These are phyloP conservation scores for Artibeus jamaicensis DNA, from an alignment of 2,797 vertebrate genomes.

Conservation along the genomic window DNA sequence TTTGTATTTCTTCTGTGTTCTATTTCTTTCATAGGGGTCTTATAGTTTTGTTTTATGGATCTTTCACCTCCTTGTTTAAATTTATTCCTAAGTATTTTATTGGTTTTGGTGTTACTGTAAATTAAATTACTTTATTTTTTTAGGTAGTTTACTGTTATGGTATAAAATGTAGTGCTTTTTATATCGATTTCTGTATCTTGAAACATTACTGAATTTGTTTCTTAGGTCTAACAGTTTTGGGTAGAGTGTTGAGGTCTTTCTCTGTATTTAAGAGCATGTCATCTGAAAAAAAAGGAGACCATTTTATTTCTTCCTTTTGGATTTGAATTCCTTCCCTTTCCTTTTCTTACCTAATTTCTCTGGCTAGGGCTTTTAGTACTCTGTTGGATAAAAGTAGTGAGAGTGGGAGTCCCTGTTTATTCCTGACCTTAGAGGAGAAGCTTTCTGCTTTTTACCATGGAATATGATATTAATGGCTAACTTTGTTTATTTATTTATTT, in stretches of 20 bases:
- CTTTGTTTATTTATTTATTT: not conserved
- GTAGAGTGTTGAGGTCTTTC: not conserved
- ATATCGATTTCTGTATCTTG: too few relatives aligned
- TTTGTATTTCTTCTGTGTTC: not conserved
- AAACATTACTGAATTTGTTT: not conserved
- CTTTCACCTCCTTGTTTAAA: not conserved
- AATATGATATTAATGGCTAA: not conserved
- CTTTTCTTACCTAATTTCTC: not conserved
- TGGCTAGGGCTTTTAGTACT: not conserved
- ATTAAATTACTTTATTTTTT: too few relatives aligned
- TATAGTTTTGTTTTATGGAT: not conserved
- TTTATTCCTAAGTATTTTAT: not conserved
- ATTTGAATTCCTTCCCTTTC: not conserved
- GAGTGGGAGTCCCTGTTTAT: not conserved
- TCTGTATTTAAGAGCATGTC: not conserved
- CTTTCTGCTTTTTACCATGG: not conserved
- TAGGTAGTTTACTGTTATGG: too few relatives aligned
- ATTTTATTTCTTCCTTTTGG: not conserved
- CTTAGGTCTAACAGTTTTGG: not conserved
- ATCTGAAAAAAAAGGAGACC: not conserved
- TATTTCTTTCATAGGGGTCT: not conserved
- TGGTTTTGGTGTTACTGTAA: too few relatives aligned
- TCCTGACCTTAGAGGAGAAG: not conserved
- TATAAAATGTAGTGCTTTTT: too few relatives aligned
- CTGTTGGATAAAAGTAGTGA: not conserved